A percentile compares a stretch with the other conserved stretches of the same genome.
These are phyloP conservation scores for Protonibea diacanthus DNA, from an alignment of 2,797 vertebrate species.

Conservation along the genomic window DNA sequence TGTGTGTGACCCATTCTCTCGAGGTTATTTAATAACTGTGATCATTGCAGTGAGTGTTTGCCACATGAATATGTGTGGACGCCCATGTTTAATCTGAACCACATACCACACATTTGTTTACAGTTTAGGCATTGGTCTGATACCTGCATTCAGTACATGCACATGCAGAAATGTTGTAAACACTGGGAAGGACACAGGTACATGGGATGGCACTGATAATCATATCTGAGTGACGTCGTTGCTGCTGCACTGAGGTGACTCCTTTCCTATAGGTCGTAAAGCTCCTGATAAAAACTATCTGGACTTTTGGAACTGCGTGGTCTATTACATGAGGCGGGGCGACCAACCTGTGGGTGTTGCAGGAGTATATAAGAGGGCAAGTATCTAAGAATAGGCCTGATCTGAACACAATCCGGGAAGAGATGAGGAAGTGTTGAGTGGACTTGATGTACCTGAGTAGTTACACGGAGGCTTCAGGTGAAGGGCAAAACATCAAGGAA, in stretches of 20 bases:
- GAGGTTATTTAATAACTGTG: constrained; percentile 6
- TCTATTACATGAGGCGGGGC: constrained; percentile 64
- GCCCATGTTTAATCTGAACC: constrained; percentile 15
- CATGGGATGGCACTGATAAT: background rate
- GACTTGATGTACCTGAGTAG: background rate
- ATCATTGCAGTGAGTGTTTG: constrained; percentile 20
- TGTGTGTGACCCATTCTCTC: background rate
- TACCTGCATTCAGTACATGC: background rate
- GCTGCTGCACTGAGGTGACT: background rate
- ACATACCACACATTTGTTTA: background rate
- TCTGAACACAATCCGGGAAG: constrained; percentile 13
- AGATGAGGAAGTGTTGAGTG: constrained; percentile 29
- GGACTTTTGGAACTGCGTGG: constrained; percentile 69
- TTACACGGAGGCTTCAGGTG: background rate
- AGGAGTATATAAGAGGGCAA: constrained; percentile 75
- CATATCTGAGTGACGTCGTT: background rate
- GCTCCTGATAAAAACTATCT: constrained; percentile 55
- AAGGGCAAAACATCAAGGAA: background rate
- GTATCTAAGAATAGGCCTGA: constrained; percentile 80
- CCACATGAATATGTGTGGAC: background rate
- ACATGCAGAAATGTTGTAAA: background rate
- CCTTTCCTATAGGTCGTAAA: constrained; percentile 46
- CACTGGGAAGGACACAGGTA: background rate
- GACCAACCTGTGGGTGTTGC: constrained; percentile 48
- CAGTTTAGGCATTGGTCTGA: background rate